Evolutionary conservation across 2,888 invertebrate species (phyloP), one percentile per base, ranked within the genome.

Genomic region (Hanleya hanleyi): DNA sequence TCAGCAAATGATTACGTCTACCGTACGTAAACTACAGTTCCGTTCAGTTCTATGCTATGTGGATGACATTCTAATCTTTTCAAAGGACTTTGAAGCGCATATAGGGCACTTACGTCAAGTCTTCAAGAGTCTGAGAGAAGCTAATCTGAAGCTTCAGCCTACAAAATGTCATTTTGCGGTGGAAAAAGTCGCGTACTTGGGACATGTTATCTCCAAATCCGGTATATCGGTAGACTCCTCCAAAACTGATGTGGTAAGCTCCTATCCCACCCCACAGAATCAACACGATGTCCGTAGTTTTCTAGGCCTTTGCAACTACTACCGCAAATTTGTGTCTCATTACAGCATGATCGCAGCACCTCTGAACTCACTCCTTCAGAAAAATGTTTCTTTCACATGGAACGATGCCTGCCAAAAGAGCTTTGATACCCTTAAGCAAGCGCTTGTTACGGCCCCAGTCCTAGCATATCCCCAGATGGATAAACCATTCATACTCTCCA

Each of bases 331-430:
- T 26, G 41, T 41, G 18, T 29, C 88, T 88, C 72, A 78, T 80
- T 4, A 81, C 5, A 68, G 26, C 2, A 4, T 4, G 4, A 57
- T 57, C 15, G 26, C 82, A 51, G 74, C 73, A 29, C 87, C 86
- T 0, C 70, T 89, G 18, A 81, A 88, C 74, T 41, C 66, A 0
- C 69, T 86, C n/a, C 73, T 85, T 35, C 79, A 81, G 72, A 83
- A 78, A 62, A 77, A 83, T 67, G 61, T 65, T 35, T 64, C 69
- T 35, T 86, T 79, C 41, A 37, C 71, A 18, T 87, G 87, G 85
- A 73, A 69, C 1, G 67, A 71, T 22, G 32, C 71, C 7, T 86
- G 85, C 67, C 75, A 85, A 47, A 26, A 69, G 1, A 80, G 84
- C 6, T 86, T 88, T 36, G 67, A 82, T 9, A 32, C 72, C 9